Base-by-base conservation (phyloP, 2,113 vertebrate genomes). In the Apus apus region DNA sequence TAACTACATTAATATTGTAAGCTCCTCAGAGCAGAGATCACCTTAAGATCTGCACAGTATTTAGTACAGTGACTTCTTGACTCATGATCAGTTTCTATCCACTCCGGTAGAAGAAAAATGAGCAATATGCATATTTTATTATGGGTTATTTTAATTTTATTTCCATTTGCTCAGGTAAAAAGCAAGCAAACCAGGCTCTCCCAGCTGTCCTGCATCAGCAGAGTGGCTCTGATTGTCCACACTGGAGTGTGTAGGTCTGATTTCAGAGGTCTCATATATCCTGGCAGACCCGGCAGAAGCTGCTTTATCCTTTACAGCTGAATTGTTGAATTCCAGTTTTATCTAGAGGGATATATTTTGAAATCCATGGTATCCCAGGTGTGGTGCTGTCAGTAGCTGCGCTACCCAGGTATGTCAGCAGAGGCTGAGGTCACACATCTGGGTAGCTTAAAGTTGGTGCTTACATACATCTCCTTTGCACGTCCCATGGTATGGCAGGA, bases 401-500 rank as follows among this genome's bases (percentile, higher is more conserved):
- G 0, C 43, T 72, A 19, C 18, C 15, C 0, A 0, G 29, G 8
- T 73, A 9, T 29, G 27, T 57, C 64, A 65, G 67, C 87, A 13
- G 6, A 60, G n/a, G 30, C 64, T 58, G 68, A 70, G 68, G 48
- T 68, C 56, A 20, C 30, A n/a, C 38, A 21, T 43, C 50, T 65
- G 64, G 45, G 30, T 27, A 80, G 46, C 34, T 22, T 46, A 62
- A 34, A 34, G 36, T 51, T 40, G 32, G 27, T 56, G 36, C 36
- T 92, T 34, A 14, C 0, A 0, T 56, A 36, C 0, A 0, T 60
- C 70, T 71, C 12, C 38, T 23, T 75, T 36, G 12, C 15, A 16
- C 2, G 0, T 51, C 66, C 29, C 15, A 0, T 2, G 7, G 50
- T 23, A 40, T 2, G 1, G 50, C 61, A 43, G 70, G 27, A 71